Percentiles rank a stretch among this genome's conserved stretches.
Evolutionary conservation across 2,888 invertebrate genomes (phyloP).

Genomic region (Tachina grossa): DNA sequence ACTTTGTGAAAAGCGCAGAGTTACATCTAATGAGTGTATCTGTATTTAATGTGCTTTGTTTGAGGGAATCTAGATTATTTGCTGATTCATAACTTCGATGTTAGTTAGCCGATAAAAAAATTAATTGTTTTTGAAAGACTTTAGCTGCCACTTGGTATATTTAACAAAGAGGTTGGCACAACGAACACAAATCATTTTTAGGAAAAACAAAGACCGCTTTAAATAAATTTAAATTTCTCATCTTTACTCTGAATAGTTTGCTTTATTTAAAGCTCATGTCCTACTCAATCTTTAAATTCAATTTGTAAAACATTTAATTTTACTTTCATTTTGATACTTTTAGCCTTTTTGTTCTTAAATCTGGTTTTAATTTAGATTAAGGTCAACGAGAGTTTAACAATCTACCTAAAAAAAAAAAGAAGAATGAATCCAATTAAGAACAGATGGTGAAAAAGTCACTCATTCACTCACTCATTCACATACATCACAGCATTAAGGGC

Average conservation of each 20-base stretch:
- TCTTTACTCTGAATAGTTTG: background rate
- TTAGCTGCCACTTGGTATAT: no score
- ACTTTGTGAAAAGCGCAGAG: no score
- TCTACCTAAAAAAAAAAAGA: constrained; percentile 13
- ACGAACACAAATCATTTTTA: no score
- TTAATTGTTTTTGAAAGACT: no score
- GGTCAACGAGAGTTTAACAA: constrained; percentile 41
- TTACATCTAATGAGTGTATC: no score
- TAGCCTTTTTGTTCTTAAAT: constrained; percentile 23
- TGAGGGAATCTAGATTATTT: no score
- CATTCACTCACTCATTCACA: background rate
- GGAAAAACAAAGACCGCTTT: background rate
- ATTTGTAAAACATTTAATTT: constrained; percentile 20
- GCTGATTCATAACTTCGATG: no score
- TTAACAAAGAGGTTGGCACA: no score
- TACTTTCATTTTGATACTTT: constrained; percentile 18
- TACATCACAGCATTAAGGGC: background rate
- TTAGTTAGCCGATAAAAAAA: no score
- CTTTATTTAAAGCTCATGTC: background rate
- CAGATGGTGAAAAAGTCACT: constrained; percentile 23
- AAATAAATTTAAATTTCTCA: constrained; percentile 16
- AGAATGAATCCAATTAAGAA: constrained; percentile 26
- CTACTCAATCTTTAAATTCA: background rate
- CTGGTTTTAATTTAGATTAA: constrained; percentile 38
- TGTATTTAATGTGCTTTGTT: no score